phyloP scores from a whole-genome alignment of 2,113 vertebrate species.

The Lates calcarifer region DNA sequence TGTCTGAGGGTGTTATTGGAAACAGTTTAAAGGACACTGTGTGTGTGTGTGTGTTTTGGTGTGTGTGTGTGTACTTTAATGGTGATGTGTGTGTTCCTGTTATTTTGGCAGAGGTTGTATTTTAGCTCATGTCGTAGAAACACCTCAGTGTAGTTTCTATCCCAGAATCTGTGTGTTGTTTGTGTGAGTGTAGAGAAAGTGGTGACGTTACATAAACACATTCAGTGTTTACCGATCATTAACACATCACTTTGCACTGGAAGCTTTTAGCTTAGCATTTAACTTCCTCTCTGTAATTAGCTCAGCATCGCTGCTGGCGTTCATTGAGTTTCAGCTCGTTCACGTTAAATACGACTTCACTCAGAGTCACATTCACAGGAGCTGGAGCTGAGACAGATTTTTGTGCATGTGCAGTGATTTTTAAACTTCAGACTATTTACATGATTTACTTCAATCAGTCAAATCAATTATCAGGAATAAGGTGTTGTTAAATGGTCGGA shows the following conservation, averaged over 20 bases:
- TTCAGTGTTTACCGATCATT: background rate
- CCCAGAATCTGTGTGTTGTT: background rate
- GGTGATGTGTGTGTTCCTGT: constrained; percentile 11
- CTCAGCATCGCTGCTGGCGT: background rate
- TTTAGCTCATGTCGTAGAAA: background rate
- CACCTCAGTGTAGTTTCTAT: background rate
- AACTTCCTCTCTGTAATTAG: background rate
- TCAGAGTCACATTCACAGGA: background rate
- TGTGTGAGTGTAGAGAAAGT: background rate
- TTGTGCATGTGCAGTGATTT: no score
- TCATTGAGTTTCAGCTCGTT: background rate
- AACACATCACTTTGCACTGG: background rate
- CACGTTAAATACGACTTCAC: background rate
- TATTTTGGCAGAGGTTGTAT: constrained; percentile 23
- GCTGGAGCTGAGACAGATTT: background rate
- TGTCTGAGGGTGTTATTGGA: constrained; percentile 52
- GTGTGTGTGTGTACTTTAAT: background rate
- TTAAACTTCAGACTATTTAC: no score
- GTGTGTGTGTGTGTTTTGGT: no score
- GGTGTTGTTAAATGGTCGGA: no score
- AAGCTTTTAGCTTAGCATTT: background rate
- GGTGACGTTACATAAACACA: background rate
- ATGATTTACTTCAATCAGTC: no score
- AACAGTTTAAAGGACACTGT: constrained; percentile 30
- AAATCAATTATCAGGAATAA: no score